Evolutionary conservation across 2,113 vertebrate species (phyloP), one percentile per base, ranked within the genome.

Genomic region (Sylvietta virens): DNA sequence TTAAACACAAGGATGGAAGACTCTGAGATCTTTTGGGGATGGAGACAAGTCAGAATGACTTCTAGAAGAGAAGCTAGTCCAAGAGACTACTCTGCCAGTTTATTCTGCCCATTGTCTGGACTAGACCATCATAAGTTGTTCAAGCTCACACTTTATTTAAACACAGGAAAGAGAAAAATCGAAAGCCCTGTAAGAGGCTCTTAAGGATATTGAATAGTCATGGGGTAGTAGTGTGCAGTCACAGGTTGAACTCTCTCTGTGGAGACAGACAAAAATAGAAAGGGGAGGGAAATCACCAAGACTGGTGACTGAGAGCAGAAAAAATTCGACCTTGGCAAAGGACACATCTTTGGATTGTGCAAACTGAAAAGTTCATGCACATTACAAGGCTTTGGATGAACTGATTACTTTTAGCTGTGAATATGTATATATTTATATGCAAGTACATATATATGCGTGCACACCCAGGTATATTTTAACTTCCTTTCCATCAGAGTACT

Each of bases 91-190:
- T 70, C 50, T 76, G 47, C 8, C 24, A 21, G 8, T 77, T 58
- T 58, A 42, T 84, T 85, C 50, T 92, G 37, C 19, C 20, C 6
- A 3, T 8, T 39, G 18, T 45, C 54, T 69, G 24, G 23, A 58
- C 12, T 9, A 86, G 51, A 54, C 8, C 11, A 35, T 3, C 0
- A 1, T 19, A 76, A 80, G 9, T 9, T 2, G 0, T 74, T 47
- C 33, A 82, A 65, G 15, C 14, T 76, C 10, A 64, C 15, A 35
- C 10, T 54, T n/a, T 18, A 62, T 58, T 69, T 56, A 61, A 84
- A 65, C 23, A 77, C 5, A 37, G 17, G 47, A 77, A 77, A 57
- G 18, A 57, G 11, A 72, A 71, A 76, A 15, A 76, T 56, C 21
- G 54, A 67, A 71, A 54, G 4, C 3, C 24, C 26, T 69, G 26